Evolutionary conservation across 2,888 invertebrate species (phyloP), one percentile per base, ranked within the genome.

Genomic region (Lagria hirta): DNA sequence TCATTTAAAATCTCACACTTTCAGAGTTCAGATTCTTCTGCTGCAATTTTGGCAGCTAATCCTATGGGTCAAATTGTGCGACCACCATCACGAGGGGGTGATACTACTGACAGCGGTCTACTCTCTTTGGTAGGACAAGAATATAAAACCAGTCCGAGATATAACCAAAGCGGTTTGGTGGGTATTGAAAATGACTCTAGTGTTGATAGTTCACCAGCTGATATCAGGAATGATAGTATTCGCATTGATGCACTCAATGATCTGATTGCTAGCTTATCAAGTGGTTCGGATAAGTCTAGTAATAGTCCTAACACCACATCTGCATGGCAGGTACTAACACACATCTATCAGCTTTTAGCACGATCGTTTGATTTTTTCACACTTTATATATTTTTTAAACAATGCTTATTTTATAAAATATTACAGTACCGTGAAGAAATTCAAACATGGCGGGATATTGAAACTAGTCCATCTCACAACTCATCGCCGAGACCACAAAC

Each of bases 401-500:
- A n/a, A 6, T 28, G 15, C 8, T 8, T 24, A 10, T 12, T 11
- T 11, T 11, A 11, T 6, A 2, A 7, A 12, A 18, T 33, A 43
- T 63, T 63, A 16, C 55, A 78, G 77, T 73, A 73, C 48, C 79
- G 82, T 46, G 76, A 83, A 58, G 84, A 86, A 51, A 79, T 37
- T n/a, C 82, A 81, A 59, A 82, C 84, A 67, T 84, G 83, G 77
- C 78, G 83, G 50, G 76, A 77, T 53, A 69, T 71, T 11, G 77
- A 78, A 47, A 68, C 67, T 2, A 72, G 80, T 61, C 80, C 82
- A 27, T 72, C 74, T 7, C 74, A 73, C 48, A 62, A 61, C 43
- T 64, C 64, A 13, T 65, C 65, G 15, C 64, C 71, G 24, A 79
- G 90, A 46, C 89, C 92, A 14, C 89, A 90, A 68, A 95, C 95